Evolutionary conservation across 2,888 invertebrate genomes (phyloP).

Genomic region (Lycophotia porphyrea): DNA sequence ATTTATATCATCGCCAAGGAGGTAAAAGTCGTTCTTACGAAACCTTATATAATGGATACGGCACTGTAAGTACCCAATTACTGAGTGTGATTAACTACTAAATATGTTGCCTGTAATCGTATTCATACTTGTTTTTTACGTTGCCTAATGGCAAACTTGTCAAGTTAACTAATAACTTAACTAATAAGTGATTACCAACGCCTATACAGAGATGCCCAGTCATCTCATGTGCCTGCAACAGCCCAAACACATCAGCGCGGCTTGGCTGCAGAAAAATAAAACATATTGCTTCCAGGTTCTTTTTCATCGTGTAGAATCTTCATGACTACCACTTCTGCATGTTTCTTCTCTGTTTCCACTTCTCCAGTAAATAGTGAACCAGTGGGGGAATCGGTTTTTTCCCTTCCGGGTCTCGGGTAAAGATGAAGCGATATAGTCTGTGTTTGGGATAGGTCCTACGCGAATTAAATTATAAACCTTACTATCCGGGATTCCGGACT

Average conservation of each 20-base stretch:
- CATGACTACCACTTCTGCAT: background rate
- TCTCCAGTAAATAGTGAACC: background rate
- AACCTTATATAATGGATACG: constrained; percentile 46
- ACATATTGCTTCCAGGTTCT: background rate
- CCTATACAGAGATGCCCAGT: too few relatives aligned
- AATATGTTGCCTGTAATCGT: background rate
- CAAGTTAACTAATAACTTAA: too few relatives aligned
- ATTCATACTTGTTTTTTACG: background rate
- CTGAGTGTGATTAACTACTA: background rate
- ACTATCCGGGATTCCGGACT: background rate
- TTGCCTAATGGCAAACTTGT: background rate
- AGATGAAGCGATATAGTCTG: background rate
- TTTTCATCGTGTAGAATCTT: background rate
- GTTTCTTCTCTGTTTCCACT: background rate
- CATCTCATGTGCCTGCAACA: background rate
- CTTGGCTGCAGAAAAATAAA: background rate
- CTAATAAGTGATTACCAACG: background rate
- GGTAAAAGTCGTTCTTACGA: constrained; percentile 40
- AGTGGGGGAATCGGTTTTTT: background rate
- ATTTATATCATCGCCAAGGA: constrained; percentile 37
- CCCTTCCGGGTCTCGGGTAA: background rate
- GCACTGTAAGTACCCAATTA: constrained; percentile 6
- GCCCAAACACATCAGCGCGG: background rate
- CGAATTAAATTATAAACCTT: background rate
- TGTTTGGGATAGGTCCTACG: background rate